phyloP scores from a whole-genome alignment of 2,113 vertebrate species.

The Peromyscus californicus region DNA sequence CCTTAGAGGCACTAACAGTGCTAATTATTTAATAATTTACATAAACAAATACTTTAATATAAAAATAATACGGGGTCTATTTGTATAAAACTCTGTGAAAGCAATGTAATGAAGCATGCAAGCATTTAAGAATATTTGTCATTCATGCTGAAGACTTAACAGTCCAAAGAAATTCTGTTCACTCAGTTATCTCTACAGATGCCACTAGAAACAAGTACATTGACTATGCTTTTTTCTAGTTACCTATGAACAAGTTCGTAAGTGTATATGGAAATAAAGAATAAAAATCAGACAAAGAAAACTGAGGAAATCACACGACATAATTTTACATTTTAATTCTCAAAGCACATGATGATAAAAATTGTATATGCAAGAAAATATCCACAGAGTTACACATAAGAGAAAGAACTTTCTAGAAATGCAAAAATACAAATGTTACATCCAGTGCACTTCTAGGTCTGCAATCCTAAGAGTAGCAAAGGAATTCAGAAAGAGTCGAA shows the following conservation, averaged over 20 bases:
- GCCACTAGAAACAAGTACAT: background rate
- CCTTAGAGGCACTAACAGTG: background rate
- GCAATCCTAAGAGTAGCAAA: background rate
- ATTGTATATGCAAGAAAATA: background rate
- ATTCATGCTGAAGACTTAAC: background rate
- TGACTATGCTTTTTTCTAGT: background rate
- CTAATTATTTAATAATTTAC: background rate
- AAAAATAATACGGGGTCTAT: background rate
- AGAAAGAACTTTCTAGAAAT: background rate
- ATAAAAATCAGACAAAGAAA: background rate
- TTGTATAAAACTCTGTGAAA: background rate
- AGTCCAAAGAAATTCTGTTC: background rate
- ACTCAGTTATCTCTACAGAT: background rate
- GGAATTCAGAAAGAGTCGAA: background rate
- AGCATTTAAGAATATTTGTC: background rate
- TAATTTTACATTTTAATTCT: background rate
- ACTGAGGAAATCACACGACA: background rate
- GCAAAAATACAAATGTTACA: background rate
- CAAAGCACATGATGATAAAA: background rate
- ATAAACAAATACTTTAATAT: background rate
- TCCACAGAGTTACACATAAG: background rate
- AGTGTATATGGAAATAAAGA: background rate
- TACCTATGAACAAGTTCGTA: background rate
- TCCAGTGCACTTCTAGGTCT: background rate
- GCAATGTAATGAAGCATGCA: background rate